A percentile compares a stretch with the other conserved stretches of the same genome.
Evolutionary conservation across 2,797 vertebrate genomes (phyloP).

Genomic region (Salarias fasciatus): DNA sequence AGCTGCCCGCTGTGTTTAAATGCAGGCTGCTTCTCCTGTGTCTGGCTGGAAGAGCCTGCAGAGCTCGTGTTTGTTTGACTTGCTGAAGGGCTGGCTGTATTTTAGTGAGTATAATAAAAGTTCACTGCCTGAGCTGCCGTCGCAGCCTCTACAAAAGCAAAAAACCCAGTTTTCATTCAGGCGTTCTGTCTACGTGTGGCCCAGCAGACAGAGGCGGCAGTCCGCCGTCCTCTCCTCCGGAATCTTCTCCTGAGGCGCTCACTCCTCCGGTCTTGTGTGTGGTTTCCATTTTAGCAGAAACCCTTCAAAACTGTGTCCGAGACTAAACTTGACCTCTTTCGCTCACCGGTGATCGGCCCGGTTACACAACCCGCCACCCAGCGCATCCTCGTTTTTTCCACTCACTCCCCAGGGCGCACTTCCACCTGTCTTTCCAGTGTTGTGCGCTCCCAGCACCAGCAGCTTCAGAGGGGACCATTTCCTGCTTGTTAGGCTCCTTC

Average conservation of each 20-base stretch:
- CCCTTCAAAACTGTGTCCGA: neutral
- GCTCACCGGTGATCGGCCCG: too few relatives aligned
- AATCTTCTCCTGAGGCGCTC: too few relatives aligned
- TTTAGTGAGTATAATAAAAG: conserved; percentile 10
- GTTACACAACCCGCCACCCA: too few relatives aligned
- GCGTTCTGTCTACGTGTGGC: too few relatives aligned
- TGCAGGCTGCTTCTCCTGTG: conserved; percentile 7
- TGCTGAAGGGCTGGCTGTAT: conserved; percentile 10
- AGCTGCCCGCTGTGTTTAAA: neutral
- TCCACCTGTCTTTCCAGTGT: conserved; percentile 75
- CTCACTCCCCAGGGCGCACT: too few relatives aligned
- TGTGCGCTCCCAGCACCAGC: conserved; percentile 70
- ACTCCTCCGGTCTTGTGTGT: too few relatives aligned
- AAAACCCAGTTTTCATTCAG: too few relatives aligned
- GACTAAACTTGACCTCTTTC: conserved; percentile 22
- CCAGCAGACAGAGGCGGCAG: too few relatives aligned
- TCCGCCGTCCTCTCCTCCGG: too few relatives aligned
- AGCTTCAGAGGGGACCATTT: conserved; percentile 70
- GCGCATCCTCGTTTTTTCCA: too few relatives aligned
- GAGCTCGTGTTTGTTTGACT: conserved; percentile 37
- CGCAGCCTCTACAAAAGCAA: too few relatives aligned
- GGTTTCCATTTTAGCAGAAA: conserved; percentile 37
- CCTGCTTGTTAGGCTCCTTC: neutral
- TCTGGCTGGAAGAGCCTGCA: conserved; percentile 29
- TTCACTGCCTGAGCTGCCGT: neutral